These are phyloP conservation scores for Gymnarchus niloticus DNA, from an alignment of 2,113 vertebrate genomes.

Conservation along the genomic window DNA sequence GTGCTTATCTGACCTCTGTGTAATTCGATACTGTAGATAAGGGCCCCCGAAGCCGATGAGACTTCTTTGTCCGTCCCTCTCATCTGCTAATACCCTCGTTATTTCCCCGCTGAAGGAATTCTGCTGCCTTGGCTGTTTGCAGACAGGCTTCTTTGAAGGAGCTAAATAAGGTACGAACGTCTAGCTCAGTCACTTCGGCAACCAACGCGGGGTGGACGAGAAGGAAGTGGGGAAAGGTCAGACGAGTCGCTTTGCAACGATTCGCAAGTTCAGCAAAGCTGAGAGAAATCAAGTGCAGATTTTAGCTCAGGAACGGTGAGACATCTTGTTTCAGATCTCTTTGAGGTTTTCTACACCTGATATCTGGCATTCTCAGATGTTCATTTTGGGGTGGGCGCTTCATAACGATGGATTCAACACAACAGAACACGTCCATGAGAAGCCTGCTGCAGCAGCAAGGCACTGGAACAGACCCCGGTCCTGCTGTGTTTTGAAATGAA, in stretches of 20 bases:
- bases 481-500: not conserved
- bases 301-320: not conserved
- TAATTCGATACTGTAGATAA: constrained; percentile 60
- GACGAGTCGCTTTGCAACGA: not conserved
- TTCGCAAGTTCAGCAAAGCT: not conserved
- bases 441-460: not conserved
- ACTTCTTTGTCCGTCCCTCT: constrained; percentile 57
- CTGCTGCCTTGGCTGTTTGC: constrained; percentile 42
- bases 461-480: not conserved
- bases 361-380: not conserved
- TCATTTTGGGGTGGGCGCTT: not conserved
- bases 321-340: not conserved
- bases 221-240: constrained; percentile 5
- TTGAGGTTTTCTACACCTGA: not conserved
- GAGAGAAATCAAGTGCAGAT: not conserved
- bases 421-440: not conserved
- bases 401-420: not conserved
- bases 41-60: constrained; percentile 48
- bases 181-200: not conserved
- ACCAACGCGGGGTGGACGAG: not conserved
- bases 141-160: not conserved
- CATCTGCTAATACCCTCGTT: constrained; percentile 40
- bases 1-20: constrained; percentile 59
- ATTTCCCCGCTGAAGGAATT: constrained; percentile 39
- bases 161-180: constrained; percentile 6